A percentile compares a stretch with the other conserved stretches of the same genome.
Conservation (phyloP, 2,888 invertebrate genomes). For the Cephus pulcher region DNA sequence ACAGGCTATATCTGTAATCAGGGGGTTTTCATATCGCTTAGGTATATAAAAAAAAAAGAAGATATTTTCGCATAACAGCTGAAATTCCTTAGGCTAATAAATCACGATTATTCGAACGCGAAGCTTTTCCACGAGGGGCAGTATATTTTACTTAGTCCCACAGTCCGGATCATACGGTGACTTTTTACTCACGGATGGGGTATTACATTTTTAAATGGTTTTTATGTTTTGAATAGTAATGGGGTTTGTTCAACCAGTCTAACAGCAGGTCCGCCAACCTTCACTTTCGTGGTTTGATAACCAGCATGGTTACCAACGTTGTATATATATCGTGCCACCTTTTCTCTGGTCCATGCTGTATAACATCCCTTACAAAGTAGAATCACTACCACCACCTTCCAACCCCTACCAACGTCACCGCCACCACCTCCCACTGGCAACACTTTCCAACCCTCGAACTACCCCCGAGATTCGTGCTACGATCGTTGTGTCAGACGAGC, state of each 20-base stretch:
- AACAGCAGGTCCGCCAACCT: background rate
- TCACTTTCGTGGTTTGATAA: too few species aligned
- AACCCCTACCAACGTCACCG: too few species aligned
- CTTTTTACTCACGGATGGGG: constrained; percentile 42
- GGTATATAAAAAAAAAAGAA: too few species aligned
- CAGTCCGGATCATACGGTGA: constrained; percentile 58
- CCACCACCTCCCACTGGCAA: too few species aligned
- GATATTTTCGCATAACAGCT: background rate
- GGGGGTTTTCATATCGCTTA: too few species aligned
- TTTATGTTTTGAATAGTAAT: constrained; percentile 67
- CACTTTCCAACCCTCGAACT: constrained; percentile 19
- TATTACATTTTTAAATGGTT: constrained; percentile 67
- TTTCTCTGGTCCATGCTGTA: constrained; percentile 3
- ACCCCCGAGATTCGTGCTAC: constrained; percentile 22
- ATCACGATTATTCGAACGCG: constrained; percentile 66
- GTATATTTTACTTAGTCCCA: constrained; percentile 67
- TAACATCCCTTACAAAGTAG: too few species aligned
- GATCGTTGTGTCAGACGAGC: constrained; percentile 58
- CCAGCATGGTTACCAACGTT: too few species aligned
- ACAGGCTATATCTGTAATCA: too few species aligned
- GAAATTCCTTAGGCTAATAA: constrained; percentile 64
- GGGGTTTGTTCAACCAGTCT: constrained; percentile 37
- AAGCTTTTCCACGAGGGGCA: constrained; percentile 60
- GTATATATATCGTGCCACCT: constrained; percentile 13
- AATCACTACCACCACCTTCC: too few species aligned